A percentile compares a stretch with the other conserved stretches of the same genome.
Conservation (phyloP, 2,797 vertebrate genomes). For the Premnoplex brunnescens region DNA sequence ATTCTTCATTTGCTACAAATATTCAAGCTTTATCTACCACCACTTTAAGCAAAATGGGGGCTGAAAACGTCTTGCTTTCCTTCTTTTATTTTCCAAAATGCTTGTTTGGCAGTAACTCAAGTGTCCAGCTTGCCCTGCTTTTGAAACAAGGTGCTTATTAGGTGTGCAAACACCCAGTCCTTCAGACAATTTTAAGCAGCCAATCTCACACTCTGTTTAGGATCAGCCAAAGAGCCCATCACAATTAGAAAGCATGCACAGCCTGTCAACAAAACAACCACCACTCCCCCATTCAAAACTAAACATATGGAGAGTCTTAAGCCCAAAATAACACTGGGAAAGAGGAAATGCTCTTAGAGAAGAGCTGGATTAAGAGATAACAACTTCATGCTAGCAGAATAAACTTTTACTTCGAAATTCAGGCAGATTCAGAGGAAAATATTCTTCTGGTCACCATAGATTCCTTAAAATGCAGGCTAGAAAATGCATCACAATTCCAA, state of each 20-base stretch:
- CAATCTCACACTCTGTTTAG: neutral
- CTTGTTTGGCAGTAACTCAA: neutral
- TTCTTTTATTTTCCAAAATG: neutral
- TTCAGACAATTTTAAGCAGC: neutral
- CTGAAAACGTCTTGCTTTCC: neutral
- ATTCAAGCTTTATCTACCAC: neutral
- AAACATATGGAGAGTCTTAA: neutral
- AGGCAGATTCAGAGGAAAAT: neutral
- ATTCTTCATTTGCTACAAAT: neutral
- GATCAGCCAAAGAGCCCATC: neutral
- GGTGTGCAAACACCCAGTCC: neutral
- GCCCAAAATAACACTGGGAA: neutral
- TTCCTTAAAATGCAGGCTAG: neutral
- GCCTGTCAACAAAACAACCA: neutral
- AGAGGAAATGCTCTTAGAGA: neutral
- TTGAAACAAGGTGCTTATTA: neutral
- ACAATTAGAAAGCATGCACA: neutral
- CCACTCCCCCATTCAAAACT: neutral
- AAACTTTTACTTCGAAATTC: slow-evolving; percentile 43
- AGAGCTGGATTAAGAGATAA: neutral
- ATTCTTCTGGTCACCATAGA: neutral
- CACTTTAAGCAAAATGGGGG: neutral
- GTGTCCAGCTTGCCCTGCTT: neutral
- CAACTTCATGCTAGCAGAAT: slow-evolving; percentile 21
- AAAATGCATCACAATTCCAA: neutral